Evolutionary conservation across 2,888 invertebrate species (phyloP).

Genomic region (Nasonovia ribisnigri): DNA sequence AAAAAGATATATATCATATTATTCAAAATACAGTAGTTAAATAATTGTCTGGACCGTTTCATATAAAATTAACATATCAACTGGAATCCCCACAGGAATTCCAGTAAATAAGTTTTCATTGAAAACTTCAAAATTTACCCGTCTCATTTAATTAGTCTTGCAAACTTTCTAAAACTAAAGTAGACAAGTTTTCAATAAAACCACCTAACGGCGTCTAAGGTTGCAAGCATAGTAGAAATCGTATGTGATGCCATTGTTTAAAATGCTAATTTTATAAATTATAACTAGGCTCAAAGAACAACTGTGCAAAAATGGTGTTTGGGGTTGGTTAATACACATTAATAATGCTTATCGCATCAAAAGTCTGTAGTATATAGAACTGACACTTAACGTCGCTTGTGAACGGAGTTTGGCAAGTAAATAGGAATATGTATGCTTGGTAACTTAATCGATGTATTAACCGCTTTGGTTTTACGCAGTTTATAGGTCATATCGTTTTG

Average conservation of each 20-base stretch:
- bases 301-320: neutral
- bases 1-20: neutral
- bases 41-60: neutral
- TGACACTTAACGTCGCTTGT: neutral
- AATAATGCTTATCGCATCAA: neutral
- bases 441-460: neutral
- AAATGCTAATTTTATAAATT: conserved; percentile 26
- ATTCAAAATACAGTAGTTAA: neutral
- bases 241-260: conserved; percentile 3
- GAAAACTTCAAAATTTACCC: conserved; percentile 31
- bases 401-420: neutral
- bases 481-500: neutral
- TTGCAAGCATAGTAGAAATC: neutral
- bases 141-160: conserved; percentile 18
- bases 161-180: conserved; percentile 36
- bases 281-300: neutral
- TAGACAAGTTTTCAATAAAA: conserved; percentile 44
- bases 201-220: neutral
- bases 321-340: neutral
- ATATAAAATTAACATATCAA: conserved; percentile 28
- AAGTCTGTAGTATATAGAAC: neutral
- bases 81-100: conserved; percentile 4
- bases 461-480: neutral
- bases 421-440: neutral
- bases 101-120: conserved; percentile 26